phyloP scores from a whole-genome alignment of 2,888 invertebrate genomes.

The Charanyca ferruginea region DNA sequence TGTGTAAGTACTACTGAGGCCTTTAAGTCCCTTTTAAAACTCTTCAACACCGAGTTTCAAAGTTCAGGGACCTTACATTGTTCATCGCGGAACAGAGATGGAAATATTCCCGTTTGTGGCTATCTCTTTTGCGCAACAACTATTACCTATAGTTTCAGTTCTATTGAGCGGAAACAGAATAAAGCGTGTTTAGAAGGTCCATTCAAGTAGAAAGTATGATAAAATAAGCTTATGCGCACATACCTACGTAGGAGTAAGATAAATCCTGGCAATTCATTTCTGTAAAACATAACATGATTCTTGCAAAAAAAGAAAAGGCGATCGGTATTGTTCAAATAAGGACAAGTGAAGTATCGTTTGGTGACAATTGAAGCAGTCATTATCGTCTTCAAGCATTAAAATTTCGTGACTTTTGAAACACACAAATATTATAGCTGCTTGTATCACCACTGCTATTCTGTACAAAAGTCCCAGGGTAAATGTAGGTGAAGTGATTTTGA shows the following conservation, averaged over 20 bases:
- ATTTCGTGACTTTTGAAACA: too few relatives aligned
- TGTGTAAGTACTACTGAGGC: conserved; percentile 47
- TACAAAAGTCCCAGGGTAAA: too few relatives aligned
- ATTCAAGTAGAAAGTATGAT: conserved; percentile 39
- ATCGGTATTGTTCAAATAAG: not conserved
- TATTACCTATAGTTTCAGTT: conserved; percentile 44
- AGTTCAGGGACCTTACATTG: conserved; percentile 50
- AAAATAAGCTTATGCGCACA: conserved; percentile 25
- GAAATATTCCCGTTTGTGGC: not conserved
- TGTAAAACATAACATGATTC: not conserved
- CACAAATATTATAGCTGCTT: too few relatives aligned
- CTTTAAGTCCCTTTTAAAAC: conserved; percentile 48
- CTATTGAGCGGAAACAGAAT: conserved; percentile 45
- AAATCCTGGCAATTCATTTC: conserved; percentile 3
- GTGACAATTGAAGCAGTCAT: too few relatives aligned
- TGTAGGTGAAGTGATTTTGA: too few relatives aligned
- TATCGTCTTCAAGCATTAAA: too few relatives aligned
- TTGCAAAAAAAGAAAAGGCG: not conserved
- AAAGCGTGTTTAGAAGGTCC: conserved; percentile 32
- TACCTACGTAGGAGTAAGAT: not conserved
- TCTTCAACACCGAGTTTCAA: conserved; percentile 45
- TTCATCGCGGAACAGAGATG: conserved; percentile 28
- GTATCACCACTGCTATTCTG: too few relatives aligned
- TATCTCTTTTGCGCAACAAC: conserved; percentile 28
- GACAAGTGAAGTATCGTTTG: too few relatives aligned